Percentiles rank a stretch among this genome's conserved stretches.
Conservation (phyloP, 2,888 invertebrate genomes). For the Phortica okadai region DNA sequence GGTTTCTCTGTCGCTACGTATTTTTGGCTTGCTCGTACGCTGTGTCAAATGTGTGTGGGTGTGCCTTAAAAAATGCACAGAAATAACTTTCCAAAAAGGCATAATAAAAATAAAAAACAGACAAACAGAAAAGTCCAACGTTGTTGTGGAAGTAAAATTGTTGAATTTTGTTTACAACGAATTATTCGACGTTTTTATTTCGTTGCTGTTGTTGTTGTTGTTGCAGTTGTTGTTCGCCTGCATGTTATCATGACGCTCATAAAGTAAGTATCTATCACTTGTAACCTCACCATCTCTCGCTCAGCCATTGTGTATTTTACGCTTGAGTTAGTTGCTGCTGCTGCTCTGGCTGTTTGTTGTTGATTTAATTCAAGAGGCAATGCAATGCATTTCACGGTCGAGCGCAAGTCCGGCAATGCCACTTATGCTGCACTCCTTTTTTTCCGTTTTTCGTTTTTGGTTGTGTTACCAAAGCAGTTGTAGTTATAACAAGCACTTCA, state of each 20-base stretch:
- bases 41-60: not conserved
- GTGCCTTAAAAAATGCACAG: slow-evolving; percentile 3
- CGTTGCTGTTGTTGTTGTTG: not conserved
- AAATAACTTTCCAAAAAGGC: slow-evolving; percentile 5
- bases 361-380: slow-evolving; percentile 61
- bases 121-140: not conserved
- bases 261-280: slow-evolving; percentile 17
- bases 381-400: slow-evolving; percentile 66
- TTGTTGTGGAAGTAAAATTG: not conserved
- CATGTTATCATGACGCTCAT: slow-evolving; percentile 4
- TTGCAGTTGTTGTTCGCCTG: not conserved
- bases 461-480: slow-evolving; percentile 14
- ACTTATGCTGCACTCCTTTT: slow-evolving; percentile 56
- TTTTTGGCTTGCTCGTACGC: too few relatives aligned
- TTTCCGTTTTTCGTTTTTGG: slow-evolving; percentile 40
- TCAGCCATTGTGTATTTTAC: not conserved
- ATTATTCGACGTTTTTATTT: not conserved
- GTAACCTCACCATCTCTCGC: not conserved
- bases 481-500: slow-evolving; percentile 29
- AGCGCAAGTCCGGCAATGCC: slow-evolving; percentile 43
- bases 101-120: not conserved
- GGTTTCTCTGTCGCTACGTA: too few relatives aligned
- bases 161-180: slow-evolving; percentile 34
- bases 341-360: slow-evolving; percentile 22
- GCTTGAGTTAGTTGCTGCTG: slow-evolving; percentile 10